These are phyloP conservation scores for Drosophila carrolli DNA, from an alignment of 1,140 invertebrate species.

Conservation along the genomic window DNA sequence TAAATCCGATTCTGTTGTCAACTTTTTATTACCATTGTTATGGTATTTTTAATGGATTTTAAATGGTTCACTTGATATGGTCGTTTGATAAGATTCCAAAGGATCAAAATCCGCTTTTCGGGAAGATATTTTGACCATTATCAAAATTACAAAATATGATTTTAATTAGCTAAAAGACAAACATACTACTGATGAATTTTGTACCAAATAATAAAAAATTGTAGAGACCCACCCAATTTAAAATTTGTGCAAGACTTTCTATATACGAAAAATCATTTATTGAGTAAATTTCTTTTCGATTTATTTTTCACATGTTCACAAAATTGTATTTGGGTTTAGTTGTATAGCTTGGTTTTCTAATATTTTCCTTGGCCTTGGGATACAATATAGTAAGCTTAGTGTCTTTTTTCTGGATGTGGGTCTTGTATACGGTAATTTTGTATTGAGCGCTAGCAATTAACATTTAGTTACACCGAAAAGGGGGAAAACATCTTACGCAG, in stretches of 20 bases:
- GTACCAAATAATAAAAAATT: too few relatives aligned
- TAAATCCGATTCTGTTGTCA: too few relatives aligned
- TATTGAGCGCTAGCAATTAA: constrained; percentile 66
- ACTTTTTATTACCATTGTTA: too few relatives aligned
- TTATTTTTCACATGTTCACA: constrained; percentile 76
- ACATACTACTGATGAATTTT: too few relatives aligned
- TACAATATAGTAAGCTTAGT: constrained; percentile 39
- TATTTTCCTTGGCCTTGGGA: constrained; percentile 54
- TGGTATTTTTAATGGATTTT: too few relatives aligned
- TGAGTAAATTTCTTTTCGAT: constrained; percentile 79
- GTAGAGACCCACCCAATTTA: too few relatives aligned
- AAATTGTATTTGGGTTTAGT: constrained; percentile 62
- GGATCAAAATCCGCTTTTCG: too few relatives aligned
- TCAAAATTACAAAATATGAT: too few relatives aligned
- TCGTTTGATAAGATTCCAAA: too few relatives aligned
- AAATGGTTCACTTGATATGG: too few relatives aligned
- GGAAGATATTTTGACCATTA: too few relatives aligned
- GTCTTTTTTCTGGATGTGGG: constrained; percentile 38
- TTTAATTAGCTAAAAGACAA: too few relatives aligned
- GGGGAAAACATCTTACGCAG: constrained; percentile 58
- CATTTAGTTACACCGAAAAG: constrained; percentile 75
- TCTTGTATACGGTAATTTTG: constrained; percentile 26
- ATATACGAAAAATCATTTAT: constrained; percentile 81
- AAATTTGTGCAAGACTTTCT: background rate
- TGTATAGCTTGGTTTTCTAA: constrained; percentile 54